These are phyloP conservation scores for Machimus rusticus DNA, from an alignment of 2,888 invertebrate genomes.

Conservation along the genomic window DNA sequence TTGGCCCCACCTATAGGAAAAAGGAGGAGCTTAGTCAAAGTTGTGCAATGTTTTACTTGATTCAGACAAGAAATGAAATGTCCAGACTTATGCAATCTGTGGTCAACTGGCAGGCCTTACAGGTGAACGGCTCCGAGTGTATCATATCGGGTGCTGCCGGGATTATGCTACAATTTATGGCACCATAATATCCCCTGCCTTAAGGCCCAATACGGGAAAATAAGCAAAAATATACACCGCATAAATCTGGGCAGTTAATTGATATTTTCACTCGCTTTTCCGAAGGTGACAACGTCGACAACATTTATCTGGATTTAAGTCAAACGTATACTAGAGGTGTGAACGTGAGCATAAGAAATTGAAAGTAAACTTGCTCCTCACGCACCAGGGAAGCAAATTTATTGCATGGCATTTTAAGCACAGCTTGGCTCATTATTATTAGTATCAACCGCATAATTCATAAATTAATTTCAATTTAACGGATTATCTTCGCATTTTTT, in stretches of 20 bases:
- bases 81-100: slow-evolving; percentile 39
- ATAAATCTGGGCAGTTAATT: slow-evolving; percentile 20
- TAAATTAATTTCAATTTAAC: neutral
- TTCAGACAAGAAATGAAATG: slow-evolving; percentile 25
- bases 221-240: neutral
- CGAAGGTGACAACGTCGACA: neutral
- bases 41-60: slow-evolving; percentile 29
- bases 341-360: neutral
- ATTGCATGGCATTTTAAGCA: neutral
- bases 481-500: neutral
- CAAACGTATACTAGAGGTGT: neutral
- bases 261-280: neutral
- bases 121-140: slow-evolving; percentile 5
- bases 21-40: slow-evolving; percentile 27
- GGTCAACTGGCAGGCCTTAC: neutral
- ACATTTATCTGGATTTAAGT: neutral
- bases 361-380: neutral
- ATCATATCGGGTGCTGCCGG: neutral
- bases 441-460: neutral
- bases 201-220: neutral
- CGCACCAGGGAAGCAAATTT: neutral
- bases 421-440: neutral
- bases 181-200: neutral
- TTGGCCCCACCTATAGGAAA: slow-evolving; percentile 21
- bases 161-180: slow-evolving; percentile 15